Conservation (phyloP, 1,140 invertebrate genomes). For the Bombus turneri region DNA sequence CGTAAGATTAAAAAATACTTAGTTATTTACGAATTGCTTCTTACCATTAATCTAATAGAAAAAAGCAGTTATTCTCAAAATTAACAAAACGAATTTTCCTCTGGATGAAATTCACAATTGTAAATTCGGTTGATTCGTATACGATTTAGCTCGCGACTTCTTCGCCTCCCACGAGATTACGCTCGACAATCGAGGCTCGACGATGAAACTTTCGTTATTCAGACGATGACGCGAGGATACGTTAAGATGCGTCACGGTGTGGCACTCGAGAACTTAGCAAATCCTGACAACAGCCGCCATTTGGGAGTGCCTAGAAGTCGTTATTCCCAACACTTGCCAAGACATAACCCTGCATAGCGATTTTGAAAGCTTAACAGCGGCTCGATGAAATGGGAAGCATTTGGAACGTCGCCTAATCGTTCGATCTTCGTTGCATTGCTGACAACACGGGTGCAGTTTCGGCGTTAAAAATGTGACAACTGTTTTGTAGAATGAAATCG, state of each 20-base stretch:
- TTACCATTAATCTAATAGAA: background rate
- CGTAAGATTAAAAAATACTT: background rate
- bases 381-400: conserved; percentile 36
- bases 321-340: conserved; percentile 66
- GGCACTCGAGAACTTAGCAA: conserved; percentile 63
- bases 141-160: conserved; percentile 40
- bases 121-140: conserved; percentile 46
- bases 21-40: too few species aligned
- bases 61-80: background rate
- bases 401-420: conserved; percentile 61
- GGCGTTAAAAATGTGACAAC: background rate
- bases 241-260: conserved; percentile 68
- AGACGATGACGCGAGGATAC: conserved; percentile 40
- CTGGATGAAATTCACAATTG: background rate
- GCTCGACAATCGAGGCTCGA: conserved; percentile 47
- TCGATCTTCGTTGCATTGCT: conserved; percentile 31
- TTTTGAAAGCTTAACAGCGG: conserved; percentile 29
- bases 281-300: conserved; percentile 68
- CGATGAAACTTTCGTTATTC: conserved; percentile 60
- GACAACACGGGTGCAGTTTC: background rate
- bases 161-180: conserved; percentile 61
- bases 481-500: background rate
- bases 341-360: conserved; percentile 58
- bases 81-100: background rate
- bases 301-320: conserved; percentile 60